Evolutionary conservation across 2,797 vertebrate species (phyloP).

Genomic region (Aplochiton taeniatus): DNA sequence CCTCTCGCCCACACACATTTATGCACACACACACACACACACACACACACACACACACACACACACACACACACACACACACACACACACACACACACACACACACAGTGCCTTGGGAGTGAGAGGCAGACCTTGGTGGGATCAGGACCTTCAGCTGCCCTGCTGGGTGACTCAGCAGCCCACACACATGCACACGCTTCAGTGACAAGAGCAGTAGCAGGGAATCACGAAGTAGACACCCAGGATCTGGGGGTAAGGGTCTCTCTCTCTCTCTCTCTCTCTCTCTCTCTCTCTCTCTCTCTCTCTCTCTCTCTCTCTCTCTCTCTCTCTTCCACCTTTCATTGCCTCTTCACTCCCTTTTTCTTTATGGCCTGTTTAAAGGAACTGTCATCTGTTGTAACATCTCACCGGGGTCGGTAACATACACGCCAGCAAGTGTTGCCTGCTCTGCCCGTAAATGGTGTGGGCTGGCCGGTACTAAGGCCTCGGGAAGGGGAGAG

Average conservation of each 20-base stretch:
- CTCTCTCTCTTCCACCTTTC: not conserved
- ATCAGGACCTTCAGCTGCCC: no score
- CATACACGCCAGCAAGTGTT: slow-evolving; percentile 3
- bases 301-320: slow-evolving; percentile 6
- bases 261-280: slow-evolving; percentile 4
- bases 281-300: slow-evolving; percentile 5
- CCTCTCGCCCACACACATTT: not conserved
- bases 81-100: not conserved
- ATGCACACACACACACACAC: not conserved
- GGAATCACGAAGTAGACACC: no score
- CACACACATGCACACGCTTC: no score
- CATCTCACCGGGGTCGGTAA: no score
- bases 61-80: slow-evolving; percentile 1
- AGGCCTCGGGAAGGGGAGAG: not conserved
- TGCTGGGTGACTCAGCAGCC: no score
- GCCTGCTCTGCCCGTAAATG: slow-evolving; percentile 48
- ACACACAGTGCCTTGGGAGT: not conserved
- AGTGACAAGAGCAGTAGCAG: no score
- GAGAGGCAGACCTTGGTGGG: no score
- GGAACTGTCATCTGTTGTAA: not conserved
- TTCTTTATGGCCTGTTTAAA: not conserved
- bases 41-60: no score
- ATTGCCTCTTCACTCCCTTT: not conserved
- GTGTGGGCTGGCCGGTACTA: slow-evolving; percentile 34
- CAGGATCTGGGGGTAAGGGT: not conserved